A percentile compares a stretch with the other conserved stretches of the same genome.
Evolutionary conservation across 2,113 vertebrate genomes (phyloP).

Genomic region (Pluvianellus socialis): DNA sequence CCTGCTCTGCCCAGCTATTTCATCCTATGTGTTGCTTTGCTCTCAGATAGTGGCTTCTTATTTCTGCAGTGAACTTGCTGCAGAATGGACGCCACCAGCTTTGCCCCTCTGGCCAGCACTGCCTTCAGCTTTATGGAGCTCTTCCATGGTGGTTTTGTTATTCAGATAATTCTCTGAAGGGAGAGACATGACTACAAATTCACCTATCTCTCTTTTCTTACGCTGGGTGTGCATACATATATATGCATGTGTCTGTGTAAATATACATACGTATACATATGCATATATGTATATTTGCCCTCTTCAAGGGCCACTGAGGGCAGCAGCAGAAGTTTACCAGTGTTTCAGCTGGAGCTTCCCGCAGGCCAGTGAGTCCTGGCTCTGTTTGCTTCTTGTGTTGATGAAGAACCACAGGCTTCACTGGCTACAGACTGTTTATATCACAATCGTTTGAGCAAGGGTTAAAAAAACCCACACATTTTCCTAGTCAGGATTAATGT

Average conservation of each 20-base stretch:
- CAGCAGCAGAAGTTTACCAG: not conserved
- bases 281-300: not conserved
- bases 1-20: not conserved
- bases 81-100: not conserved
- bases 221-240: not conserved
- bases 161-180: not conserved
- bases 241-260: not conserved
- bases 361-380: not conserved
- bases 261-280: rapidly evolving
- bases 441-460: not conserved
- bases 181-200: not conserved
- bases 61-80: not conserved
- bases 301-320: rapidly evolving
- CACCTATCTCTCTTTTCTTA: not conserved
- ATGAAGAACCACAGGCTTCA: not conserved
- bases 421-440: not conserved
- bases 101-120: not conserved
- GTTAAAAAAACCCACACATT: not conserved
- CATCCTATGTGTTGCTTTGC: not conserved
- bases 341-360: not conserved
- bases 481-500: not conserved
- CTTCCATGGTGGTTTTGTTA: not conserved
- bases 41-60: not conserved
- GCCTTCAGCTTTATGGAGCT: not conserved
- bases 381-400: not conserved